Evolutionary conservation across 1,140 invertebrate species (phyloP).

Genomic region (Bombus terrestris): DNA sequence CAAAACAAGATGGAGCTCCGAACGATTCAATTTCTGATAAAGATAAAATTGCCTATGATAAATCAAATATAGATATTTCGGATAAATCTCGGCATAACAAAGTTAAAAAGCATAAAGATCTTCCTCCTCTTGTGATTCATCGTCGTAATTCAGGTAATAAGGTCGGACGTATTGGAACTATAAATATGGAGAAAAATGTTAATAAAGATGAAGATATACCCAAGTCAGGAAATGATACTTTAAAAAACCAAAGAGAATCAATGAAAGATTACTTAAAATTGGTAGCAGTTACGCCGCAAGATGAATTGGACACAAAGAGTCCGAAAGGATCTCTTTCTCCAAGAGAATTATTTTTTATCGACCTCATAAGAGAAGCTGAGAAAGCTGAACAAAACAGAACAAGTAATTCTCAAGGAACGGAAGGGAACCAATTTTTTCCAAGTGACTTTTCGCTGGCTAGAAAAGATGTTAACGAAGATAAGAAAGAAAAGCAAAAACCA

Average conservation of each 20-base stretch:
- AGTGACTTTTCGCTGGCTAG: not conserved
- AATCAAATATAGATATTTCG: not conserved
- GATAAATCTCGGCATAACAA: not conserved
- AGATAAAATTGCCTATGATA: not conserved
- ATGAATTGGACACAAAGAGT: constrained; percentile 21
- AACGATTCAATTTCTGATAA: not conserved
- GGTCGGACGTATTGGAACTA: constrained; percentile 39
- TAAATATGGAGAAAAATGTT: constrained; percentile 22
- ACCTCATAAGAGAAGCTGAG: constrained; percentile 75
- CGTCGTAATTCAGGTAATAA: constrained; percentile 46
- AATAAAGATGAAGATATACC: not conserved
- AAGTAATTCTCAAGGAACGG: not conserved
- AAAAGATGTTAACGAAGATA: not conserved
- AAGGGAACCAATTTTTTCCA: constrained; percentile 39
- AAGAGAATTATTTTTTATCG: constrained; percentile 79
- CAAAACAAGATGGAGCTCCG: not conserved
- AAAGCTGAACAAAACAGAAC: constrained; percentile 33
- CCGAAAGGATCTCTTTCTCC: constrained; percentile 73
- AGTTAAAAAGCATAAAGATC: constrained; percentile 32
- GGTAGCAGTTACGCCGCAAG: constrained; percentile 55
- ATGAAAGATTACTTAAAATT: constrained; percentile 67
- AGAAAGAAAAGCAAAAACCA: not conserved
- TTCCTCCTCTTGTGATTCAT: constrained; percentile 65
- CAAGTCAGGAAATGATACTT: not conserved
- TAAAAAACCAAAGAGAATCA: constrained; percentile 38